Evolutionary conservation across 2,113 vertebrate genomes (phyloP).

Genomic region (Deroptyus accipitrinus): DNA sequence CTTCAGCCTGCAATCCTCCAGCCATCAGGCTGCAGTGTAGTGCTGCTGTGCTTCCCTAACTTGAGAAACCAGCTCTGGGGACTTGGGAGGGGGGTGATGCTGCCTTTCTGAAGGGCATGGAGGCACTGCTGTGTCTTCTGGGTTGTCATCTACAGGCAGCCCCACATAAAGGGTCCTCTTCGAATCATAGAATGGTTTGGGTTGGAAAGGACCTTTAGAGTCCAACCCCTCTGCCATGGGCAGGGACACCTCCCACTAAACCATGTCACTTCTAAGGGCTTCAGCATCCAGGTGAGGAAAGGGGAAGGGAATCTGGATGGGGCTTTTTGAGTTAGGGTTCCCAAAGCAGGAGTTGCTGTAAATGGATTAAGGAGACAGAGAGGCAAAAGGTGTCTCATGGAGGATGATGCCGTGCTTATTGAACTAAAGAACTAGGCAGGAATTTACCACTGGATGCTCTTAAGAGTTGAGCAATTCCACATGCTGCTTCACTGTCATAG

Average conservation of each 20-base stretch:
- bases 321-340: not conserved
- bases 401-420: not conserved
- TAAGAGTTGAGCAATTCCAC: not conserved
- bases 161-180: rapidly evolving
- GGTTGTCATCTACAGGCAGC: not conserved
- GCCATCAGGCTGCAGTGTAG: no score
- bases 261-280: not conserved
- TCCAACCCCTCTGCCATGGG: not conserved
- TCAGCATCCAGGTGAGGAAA: not conserved
- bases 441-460: not conserved
- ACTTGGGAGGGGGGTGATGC: not conserved
- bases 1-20: not conserved
- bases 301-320: no score
- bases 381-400: not conserved
- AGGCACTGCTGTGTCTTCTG: not conserved
- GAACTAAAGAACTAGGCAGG: not conserved
- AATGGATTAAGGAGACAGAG: not conserved
- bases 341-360: not conserved
- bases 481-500: not conserved
- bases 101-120: rapidly evolving
- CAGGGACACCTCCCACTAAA: not conserved
- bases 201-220: not conserved
- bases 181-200: not conserved
- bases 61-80: not conserved
- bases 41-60: not conserved